Conservation (phyloP, 2,888 invertebrate genomes). For the Thereva unica region DNA sequence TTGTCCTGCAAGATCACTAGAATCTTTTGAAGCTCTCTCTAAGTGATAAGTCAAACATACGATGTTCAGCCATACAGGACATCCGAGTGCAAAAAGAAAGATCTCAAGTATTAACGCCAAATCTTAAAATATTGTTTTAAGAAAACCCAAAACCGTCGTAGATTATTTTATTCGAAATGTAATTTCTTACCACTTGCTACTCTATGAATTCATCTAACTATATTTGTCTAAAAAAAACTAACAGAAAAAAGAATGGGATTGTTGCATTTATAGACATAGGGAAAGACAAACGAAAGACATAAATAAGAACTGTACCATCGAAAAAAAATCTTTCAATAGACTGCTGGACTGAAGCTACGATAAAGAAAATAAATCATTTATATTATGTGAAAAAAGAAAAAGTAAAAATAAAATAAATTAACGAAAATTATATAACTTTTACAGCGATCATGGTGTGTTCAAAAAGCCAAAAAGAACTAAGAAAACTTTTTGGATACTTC, state of each 20-base stretch:
- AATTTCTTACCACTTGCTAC: background rate
- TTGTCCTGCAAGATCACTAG: too few species aligned
- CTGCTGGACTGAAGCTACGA: conserved; percentile 62
- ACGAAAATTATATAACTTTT: conserved; percentile 8
- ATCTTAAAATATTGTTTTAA: too few species aligned
- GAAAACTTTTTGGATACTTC: background rate
- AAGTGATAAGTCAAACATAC: too few species aligned
- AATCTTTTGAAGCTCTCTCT: too few species aligned
- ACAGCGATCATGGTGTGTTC: background rate
- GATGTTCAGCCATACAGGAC: too few species aligned
- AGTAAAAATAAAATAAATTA: conserved; percentile 25
- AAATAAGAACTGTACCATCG: conserved; percentile 58
- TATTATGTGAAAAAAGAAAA: conserved; percentile 19
- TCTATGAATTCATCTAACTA: background rate
- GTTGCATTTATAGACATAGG: background rate
- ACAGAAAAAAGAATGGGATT: conserved; percentile 5
- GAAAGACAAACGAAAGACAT: conserved; percentile 39
- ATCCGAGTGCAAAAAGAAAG: too few species aligned
- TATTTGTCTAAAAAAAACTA: background rate
- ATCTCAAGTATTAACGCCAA: too few species aligned
- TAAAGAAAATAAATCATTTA: conserved; percentile 47
- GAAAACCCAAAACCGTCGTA: too few species aligned
- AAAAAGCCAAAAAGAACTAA: too few species aligned
- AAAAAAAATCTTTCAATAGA: conserved; percentile 61
- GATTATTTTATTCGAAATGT: too few species aligned